phyloP scores from a whole-genome alignment of 2,113 vertebrate genomes.

The Bubalus kerabau region DNA sequence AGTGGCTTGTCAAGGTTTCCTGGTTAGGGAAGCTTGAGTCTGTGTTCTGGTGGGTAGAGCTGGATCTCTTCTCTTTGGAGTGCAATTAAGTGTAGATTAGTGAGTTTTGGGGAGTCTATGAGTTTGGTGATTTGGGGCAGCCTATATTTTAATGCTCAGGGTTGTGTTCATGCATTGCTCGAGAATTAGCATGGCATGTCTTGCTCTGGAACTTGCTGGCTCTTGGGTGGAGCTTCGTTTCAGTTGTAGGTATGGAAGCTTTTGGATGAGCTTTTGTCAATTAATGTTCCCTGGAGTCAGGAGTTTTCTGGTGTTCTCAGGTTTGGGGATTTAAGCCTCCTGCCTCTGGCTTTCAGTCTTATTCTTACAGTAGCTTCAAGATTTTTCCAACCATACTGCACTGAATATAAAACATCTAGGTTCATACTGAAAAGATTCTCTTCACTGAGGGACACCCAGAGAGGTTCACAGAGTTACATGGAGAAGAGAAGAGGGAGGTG shows the following conservation, averaged over 20 bases:
- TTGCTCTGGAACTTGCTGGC: neutral
- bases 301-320: neutral
- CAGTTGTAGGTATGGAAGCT: neutral
- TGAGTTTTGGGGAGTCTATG: neutral
- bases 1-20: neutral
- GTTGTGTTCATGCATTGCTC: neutral
- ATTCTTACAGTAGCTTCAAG: neutral
- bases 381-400: neutral
- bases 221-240: neutral
- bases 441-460: neutral
- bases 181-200: neutral
- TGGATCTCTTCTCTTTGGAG: neutral
- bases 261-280: neutral
- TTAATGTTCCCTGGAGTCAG: neutral
- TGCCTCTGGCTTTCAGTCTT: neutral
- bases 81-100: neutral
- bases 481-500: neutral
- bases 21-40: neutral
- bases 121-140: neutral
- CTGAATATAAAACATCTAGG: neutral
- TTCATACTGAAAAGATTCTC: neutral
- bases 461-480: neutral
- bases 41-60: neutral
- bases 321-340: neutral
- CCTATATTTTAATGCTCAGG: neutral